phyloP scores from a whole-genome alignment of 2,888 invertebrate species.

The Anarsia innoxiella region DNA sequence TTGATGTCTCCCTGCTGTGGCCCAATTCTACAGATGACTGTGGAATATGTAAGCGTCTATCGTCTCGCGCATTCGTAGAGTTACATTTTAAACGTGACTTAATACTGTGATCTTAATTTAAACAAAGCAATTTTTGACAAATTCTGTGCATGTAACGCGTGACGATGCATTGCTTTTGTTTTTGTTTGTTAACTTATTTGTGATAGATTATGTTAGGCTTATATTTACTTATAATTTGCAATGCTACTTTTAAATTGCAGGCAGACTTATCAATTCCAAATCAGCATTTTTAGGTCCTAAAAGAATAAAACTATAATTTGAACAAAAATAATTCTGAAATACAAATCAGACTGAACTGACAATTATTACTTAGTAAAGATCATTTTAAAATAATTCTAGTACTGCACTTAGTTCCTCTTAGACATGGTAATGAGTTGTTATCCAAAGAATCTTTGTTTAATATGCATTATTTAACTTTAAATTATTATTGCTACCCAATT shows the following conservation, averaged over 20 bases:
- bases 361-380: constrained; percentile 14
- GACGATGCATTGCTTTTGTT: constrained; percentile 53
- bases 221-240: constrained; percentile 42
- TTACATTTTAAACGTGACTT: constrained; percentile 69
- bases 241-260: constrained; percentile 64
- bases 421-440: constrained; percentile 67
- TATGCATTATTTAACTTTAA: constrained; percentile 54
- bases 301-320: constrained; percentile 31
- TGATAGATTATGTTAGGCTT: constrained; percentile 69
- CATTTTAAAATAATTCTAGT: constrained; percentile 33
- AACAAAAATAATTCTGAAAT: constrained; percentile 29
- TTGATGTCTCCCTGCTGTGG: constrained; percentile 47
- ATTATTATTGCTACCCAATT: constrained; percentile 53
- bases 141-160: constrained; percentile 58
- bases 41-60: constrained; percentile 67
- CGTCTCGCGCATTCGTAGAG: constrained; percentile 63
- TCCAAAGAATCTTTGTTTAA: constrained; percentile 67
- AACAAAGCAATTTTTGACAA: constrained; percentile 66
- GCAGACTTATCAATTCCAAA: constrained; percentile 58
- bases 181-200: constrained; percentile 62
- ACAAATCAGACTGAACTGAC: constrained; percentile 18
- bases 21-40: constrained; percentile 63
- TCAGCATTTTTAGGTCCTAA: constrained; percentile 58
- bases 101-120: constrained; percentile 75
- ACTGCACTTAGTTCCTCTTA: constrained; percentile 70